These are phyloP conservation scores for Esperia sulphurella DNA, from an alignment of 2,888 invertebrate genomes.

Conservation along the genomic window DNA sequence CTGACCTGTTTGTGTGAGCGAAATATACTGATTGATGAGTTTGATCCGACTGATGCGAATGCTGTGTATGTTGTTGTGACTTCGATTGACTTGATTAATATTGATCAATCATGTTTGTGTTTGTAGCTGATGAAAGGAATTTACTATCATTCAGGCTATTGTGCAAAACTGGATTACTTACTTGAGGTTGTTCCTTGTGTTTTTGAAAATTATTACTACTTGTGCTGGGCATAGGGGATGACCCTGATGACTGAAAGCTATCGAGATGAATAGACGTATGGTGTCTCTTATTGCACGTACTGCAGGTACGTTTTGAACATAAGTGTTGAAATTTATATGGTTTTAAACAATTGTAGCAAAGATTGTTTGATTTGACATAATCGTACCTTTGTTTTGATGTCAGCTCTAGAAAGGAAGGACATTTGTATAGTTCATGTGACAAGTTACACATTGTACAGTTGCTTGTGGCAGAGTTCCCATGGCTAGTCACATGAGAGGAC, in stretches of 20 bases:
- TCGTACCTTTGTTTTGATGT: not conserved
- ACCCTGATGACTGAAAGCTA: not conserved
- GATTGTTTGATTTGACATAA: not conserved
- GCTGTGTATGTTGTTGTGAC: too few species aligned
- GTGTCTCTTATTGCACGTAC: not conserved
- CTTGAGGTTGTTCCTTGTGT: too few species aligned
- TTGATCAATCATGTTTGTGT: too few species aligned
- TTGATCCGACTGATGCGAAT: too few species aligned
- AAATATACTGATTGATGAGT: too few species aligned
- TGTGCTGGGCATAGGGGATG: not conserved
- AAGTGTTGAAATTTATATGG: not conserved
- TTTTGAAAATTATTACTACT: too few species aligned
- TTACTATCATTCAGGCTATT: not conserved
- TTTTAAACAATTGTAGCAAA: not conserved
- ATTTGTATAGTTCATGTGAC: not conserved
- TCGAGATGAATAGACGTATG: not conserved
- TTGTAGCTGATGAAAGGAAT: not conserved
- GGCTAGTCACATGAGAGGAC: too few species aligned
- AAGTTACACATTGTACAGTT: too few species aligned
- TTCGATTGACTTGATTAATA: too few species aligned
- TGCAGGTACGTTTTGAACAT: not conserved
- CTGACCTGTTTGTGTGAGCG: too few species aligned
- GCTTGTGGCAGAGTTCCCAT: too few species aligned
- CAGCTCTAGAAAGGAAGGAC: not conserved
- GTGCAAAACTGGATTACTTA: not conserved